Base-by-base conservation (phyloP, 2,113 vertebrate genomes). In the Stigmatopora argus region DNA sequence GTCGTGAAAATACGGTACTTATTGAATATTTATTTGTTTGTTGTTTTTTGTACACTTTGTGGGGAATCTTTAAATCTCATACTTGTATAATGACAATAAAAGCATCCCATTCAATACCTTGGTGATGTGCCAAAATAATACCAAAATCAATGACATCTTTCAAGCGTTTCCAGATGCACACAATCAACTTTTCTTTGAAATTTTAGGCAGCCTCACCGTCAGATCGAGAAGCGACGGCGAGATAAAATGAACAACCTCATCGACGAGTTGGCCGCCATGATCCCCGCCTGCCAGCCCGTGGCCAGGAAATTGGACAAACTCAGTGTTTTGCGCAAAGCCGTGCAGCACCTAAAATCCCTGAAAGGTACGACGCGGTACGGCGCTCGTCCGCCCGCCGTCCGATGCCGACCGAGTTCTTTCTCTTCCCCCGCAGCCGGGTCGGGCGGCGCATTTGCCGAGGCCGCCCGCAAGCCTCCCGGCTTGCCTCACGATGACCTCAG, bases 191-290 rank as follows among this genome's bases (percentile, higher is more conserved):
- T 5, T 17, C 14, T 17, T 23, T 31, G 21, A 31, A 15, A 53
- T 63, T 8, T 8, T 74, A 97, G 95, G 89, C 94, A 96, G 74
- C 94, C 95, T 83, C 94, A 97, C 67, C 93, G 95, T 48, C 95
- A 96, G 78, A 97, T 96, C 45, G 95, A 97, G 82, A 97, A 97
- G 85, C 82, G 94, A 35, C 91, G 95, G 7, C 84, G 95, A 78
- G 95, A 97, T 67, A 97, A 97, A 84, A 97, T 97, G 93, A 97
- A 97, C 87, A 95, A 90, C 60, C 95, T 96, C 67, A 97, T 97
- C 3, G 94, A 97, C 1, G 95, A 97, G 77, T 84, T 97, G 89
- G 91, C 94, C 0, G 91, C 93, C 67, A 87, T 97, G 90, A 94
- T 97, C 66, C 94, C 95, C 2, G 92, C 94, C 0, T 97, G 95